Base-by-base conservation (phyloP, 2,888 invertebrate genomes). In the Harpalus rubripes region DNA sequence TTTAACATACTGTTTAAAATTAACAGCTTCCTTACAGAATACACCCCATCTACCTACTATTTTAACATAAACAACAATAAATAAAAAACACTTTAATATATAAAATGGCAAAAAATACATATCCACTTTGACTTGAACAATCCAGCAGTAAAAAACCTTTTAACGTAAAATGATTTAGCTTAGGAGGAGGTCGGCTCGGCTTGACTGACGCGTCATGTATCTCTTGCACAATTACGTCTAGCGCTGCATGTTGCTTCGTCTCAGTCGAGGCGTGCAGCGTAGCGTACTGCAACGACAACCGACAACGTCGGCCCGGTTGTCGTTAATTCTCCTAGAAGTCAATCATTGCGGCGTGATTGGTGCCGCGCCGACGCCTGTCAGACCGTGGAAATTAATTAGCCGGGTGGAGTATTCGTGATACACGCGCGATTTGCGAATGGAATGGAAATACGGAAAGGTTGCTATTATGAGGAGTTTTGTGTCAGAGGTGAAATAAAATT, bases 341-440 rank as follows among this genome's bases (percentile, higher is more conserved):
- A 68, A 68, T 68, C 68, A 68, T 68, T 68, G 68, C 68, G 68
- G 68, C 68, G 68, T 68, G 68, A 68, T 68, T 68, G 68, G 68
- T 39, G 68, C 39, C 59, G 63, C n/a, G 32, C 10, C 32, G n/a
- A 39, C 68, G 68, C 68, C 39, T 68, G 68, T 68, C 68, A 68
- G 68, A 68, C 68, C 32, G 15, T 68, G 68, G 68, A 39, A 68
- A 68, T 68, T 68, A 68, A 68, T 68, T 68, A 68, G 68, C 68
- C 68, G 68, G 6, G 39, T 39, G 68, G 68, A 32, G 32, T 39
- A 39, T 68, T 68, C 68, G 68, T 68, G 68, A 39, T 68, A 15
- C 68, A 68, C 68, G 68, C 39, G 39, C 63, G 26, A 26, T 68
- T 22, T 32, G 68, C 68, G 63, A 63, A 18, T 26, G 22, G 63